Conservation (phyloP, 1,140 invertebrate genomes). For the Cheumatopsyche charites region DNA sequence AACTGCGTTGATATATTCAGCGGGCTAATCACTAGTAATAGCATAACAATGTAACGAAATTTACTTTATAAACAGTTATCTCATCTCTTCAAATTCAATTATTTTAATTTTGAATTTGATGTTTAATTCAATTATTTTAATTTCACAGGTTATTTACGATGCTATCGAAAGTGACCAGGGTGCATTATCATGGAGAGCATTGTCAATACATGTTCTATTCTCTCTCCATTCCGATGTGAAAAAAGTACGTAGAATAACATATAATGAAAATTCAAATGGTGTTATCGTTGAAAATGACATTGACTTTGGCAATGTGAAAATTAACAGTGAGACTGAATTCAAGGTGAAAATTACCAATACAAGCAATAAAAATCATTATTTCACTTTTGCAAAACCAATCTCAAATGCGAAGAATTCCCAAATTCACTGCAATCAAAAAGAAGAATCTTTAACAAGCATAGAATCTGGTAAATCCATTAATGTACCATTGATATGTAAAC, state of each 20-base stretch:
- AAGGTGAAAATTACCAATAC: conserved; percentile 34
- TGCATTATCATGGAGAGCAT: conserved; percentile 64
- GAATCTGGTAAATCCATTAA: conserved; percentile 51
- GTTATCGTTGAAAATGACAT: conserved; percentile 56
- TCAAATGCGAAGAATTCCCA: conserved; percentile 53
- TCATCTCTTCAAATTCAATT: too few relatives aligned
- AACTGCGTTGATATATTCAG: too few relatives aligned
- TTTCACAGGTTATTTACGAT: conserved; percentile 65
- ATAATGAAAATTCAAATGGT: conserved; percentile 52
- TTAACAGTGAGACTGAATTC: conserved; percentile 54
- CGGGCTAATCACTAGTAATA: too few relatives aligned
- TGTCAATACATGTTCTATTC: conserved; percentile 56
- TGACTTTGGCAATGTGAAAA: conserved; percentile 52
- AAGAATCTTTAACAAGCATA: conserved; percentile 50
- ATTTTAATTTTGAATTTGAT: too few relatives aligned
- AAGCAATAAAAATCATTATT: neutral
- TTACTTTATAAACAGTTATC: too few relatives aligned
- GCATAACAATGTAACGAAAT: too few relatives aligned
- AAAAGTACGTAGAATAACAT: conserved; percentile 5
- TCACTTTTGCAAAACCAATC: neutral
- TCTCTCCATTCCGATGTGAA: conserved; percentile 35
- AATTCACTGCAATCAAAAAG: conserved; percentile 49
- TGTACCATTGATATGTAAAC: conserved; percentile 58
- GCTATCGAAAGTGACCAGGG: conserved; percentile 73
- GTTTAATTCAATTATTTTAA: too few relatives aligned